Base-by-base conservation (phyloP, 2,797 vertebrate species). In the Lates japonicus region DNA sequence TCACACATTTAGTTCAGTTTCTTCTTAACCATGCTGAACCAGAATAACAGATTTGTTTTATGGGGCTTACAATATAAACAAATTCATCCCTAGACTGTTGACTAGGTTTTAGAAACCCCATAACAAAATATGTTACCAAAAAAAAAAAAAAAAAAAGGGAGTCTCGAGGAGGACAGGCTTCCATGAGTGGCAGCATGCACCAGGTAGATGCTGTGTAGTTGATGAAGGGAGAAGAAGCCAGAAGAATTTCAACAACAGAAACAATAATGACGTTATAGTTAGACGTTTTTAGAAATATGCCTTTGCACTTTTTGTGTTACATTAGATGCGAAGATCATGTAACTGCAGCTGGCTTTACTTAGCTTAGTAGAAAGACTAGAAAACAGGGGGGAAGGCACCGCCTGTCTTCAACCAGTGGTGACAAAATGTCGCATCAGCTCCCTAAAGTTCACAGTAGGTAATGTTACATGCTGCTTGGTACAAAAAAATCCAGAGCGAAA, bases 71-170 rank as follows among this genome's bases (percentile, higher is more conserved):
- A 14, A 22, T 51, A 49, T 48, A 10, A 33, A 55, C 33, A n/a
- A 41, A 22, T 46, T 19, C 46, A 20, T 60, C 4, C 31, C 16
- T 22, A 74, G 69, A 58, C 20, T 13, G 41, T 42, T 16, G 9
- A 48, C 14, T 44, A 57, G 25, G 29, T n/a, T n/a, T n/a, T n/a
- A n/a, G 29, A 68, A 3, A 39, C 41, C 11, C 20, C 16, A 46
- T 48, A 65, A 44, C 46, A 62, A 46, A 59, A 80, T n/a, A 71
- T 5, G 17, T n/a, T 41, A n/a, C n/a, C n/a, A n/a, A n/a, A n/a
- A n/a, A n/a, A n/a, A n/a, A n/a, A n/a, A 59, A 25, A 6, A 37
- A 29, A 44, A 0, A 39, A 11, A 16, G 0, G 5, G 31, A 48
- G 7, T 41, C 20, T 66, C 20, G 41, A 22, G 31, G 55, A 58